phyloP scores from a whole-genome alignment of 2,888 invertebrate genomes.

The Chymomyza amoena region DNA sequence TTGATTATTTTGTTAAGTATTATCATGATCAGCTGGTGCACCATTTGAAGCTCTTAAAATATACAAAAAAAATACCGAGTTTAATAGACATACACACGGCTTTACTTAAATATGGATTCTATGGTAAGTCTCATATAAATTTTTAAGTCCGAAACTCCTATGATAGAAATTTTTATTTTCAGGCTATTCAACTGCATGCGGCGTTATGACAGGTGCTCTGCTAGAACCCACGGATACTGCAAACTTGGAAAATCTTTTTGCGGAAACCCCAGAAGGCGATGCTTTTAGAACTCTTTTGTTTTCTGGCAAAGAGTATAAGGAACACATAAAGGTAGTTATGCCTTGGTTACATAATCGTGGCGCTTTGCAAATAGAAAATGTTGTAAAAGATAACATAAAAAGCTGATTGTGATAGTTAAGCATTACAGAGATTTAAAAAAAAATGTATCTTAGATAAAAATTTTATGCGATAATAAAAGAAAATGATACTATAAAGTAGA shows the following conservation, averaged over 20 bases:
- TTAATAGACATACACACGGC: conserved; percentile 58
- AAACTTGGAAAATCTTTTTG: conserved; percentile 44
- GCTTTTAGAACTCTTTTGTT: conserved; percentile 46
- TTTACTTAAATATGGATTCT: conserved; percentile 57
- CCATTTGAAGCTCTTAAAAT: conserved; percentile 56
- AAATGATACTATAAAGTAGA: too few relatives aligned
- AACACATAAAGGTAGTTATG: conserved; percentile 57
- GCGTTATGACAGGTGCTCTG: conserved; percentile 19
- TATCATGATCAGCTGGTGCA: conserved; percentile 64
- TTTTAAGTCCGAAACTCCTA: background rate
- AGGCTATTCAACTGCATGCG: conserved; percentile 23
- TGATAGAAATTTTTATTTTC: conserved; percentile 21
- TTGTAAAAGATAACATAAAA: background rate
- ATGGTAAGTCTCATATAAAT: conserved; percentile 42
- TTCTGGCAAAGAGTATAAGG: conserved; percentile 54
- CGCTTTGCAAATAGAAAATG: conserved; percentile 33
- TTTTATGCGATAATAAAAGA: too few relatives aligned
- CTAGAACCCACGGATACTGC: conserved; percentile 44
- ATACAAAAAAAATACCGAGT: conserved; percentile 51
- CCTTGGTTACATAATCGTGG: conserved; percentile 69
- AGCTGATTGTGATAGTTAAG: too few relatives aligned
- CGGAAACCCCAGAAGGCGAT: conserved; percentile 36
- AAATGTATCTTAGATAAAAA: too few relatives aligned
- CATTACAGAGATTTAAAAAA: too few relatives aligned
- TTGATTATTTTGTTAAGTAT: conserved; percentile 69